phyloP scores from a whole-genome alignment of 2,797 vertebrate species.

The Danionella dracula region DNA sequence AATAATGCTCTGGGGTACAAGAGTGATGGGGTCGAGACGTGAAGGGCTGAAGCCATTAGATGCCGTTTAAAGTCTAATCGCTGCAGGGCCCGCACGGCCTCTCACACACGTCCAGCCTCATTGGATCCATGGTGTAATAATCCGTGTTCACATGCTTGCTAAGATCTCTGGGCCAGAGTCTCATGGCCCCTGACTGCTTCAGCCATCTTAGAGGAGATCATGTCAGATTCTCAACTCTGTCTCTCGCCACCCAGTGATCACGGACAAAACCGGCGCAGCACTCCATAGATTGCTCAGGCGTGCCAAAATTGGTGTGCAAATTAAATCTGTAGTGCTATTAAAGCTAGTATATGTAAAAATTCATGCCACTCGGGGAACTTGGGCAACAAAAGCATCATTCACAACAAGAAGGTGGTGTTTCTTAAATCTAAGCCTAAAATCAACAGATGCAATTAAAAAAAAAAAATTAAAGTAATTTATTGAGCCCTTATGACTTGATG shows the following conservation, averaged over 20 bases:
- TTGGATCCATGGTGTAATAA: conserved; percentile 45
- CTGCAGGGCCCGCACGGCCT: conserved; percentile 18
- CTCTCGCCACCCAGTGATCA: conserved; percentile 34
- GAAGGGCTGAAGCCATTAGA: conserved; percentile 22
- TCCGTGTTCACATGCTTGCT: conserved; percentile 41
- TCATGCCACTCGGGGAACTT: conserved; percentile 22
- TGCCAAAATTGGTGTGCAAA: conserved; percentile 15
- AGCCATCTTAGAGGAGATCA: conserved; percentile 42
- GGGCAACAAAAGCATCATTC: conserved; percentile 18
- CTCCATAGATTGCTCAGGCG: conserved; percentile 22
- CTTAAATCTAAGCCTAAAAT: conserved; percentile 9
- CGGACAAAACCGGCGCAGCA: conserved; percentile 31
- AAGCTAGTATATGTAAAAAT: conserved; percentile 19
- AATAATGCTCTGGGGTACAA: conserved; percentile 3
- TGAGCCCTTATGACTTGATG: too few relatives aligned
- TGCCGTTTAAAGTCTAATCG: conserved; percentile 39
- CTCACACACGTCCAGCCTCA: conserved; percentile 40
- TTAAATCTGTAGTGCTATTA: conserved; percentile 32
- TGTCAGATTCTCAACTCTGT: conserved; percentile 36
- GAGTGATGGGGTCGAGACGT: background rate
- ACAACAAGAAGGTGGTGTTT: conserved; percentile 15
- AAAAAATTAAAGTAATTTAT: too few relatives aligned
- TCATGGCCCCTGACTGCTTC: conserved; percentile 43
- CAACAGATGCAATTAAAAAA: conserved; percentile 28
- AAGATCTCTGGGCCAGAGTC: conserved; percentile 41